Evolutionary conservation across 2,113 vertebrate species (phyloP), one percentile per base, ranked within the genome.

Genomic region (Rafetus swinhoei): DNA sequence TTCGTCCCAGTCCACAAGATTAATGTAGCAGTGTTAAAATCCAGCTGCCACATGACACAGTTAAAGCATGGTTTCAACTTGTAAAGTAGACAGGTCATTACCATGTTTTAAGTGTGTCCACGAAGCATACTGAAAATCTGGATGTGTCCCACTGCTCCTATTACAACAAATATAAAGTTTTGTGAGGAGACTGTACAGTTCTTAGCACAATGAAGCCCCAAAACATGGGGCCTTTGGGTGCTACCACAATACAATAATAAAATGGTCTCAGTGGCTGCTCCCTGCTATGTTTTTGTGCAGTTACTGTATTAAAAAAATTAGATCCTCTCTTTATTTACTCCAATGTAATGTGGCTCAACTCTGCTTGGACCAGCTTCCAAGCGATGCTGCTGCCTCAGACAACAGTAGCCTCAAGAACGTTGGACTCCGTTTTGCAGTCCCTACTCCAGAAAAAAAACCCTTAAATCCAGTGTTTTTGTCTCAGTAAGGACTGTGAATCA

Each of bases 321-420:
- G 60, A 90, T 80, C 27, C 50, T 93, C 35, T 89, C 0, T 52
- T 57, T 87, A 82, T 53, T n/a, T 57, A 50, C 16, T 22, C 22
- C 45, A 12, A 14, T 65, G 27, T 65, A 65, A 29, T 29, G 25
- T 65, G 25, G 60, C 60, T 32, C 27, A 25, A 24, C 32, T 32
- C 69, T 90, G 80, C 88, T 69, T 81, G 57, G n/a, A 29, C 9
- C 14, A 81, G 6, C 50, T 90, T 92, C 82, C 85, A 86, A 56
- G 80, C 86, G 79, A 82, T 92, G 32, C 18, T 77, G 35, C 9
- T 45, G 45, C 45, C 3, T 15, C 35, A 45, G 18, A 77, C n/a
- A 21, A 53, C 45, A 90, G 88, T 6, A 87, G 65, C 7, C 3
- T 80, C 24, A 60, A 32, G 91, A 60, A 69, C n/a, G 9, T 45